phyloP scores from a whole-genome alignment of 2,113 vertebrate species.

The Ictidomys tridecemlineatus region DNA sequence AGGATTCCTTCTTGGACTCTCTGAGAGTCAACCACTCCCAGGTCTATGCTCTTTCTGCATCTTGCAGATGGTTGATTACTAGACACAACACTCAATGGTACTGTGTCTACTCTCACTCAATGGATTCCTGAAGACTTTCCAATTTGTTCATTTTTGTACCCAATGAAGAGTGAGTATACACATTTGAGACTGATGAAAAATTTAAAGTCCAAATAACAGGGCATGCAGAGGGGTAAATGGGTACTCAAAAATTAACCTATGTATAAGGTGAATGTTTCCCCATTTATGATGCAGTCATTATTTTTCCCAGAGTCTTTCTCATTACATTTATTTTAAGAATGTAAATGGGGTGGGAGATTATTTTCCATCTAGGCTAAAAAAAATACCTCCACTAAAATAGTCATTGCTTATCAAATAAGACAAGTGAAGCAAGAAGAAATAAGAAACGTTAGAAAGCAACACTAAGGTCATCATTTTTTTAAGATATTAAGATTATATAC shows the following conservation, averaged over 20 bases:
- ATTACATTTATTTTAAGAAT: constrained; percentile 54
- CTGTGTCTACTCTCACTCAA: not conserved
- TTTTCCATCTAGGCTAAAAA: constrained; percentile 5
- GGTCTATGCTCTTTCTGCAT: not conserved
- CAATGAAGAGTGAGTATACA: not conserved
- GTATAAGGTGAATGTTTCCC: not conserved
- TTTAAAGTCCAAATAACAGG: not conserved
- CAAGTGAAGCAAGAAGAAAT: constrained; percentile 44
- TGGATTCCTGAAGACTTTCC: not conserved
- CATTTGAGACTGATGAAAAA: not conserved
- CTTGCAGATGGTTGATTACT: not conserved
- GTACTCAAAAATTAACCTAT: not conserved
- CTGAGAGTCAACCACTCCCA: not conserved
- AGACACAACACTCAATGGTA: not conserved
- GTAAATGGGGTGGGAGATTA: not conserved
- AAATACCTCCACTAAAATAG: not conserved
- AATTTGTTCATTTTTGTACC: not conserved
- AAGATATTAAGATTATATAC: not conserved
- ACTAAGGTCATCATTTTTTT: not conserved
- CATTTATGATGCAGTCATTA: not conserved
- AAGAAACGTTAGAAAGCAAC: not conserved
- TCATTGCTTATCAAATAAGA: constrained; percentile 5
- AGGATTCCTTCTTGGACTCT: not conserved
- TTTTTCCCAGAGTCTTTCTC: constrained; percentile 8
- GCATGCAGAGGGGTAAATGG: not conserved